These are phyloP conservation scores for Macrophya annulata DNA, from an alignment of 2,888 invertebrate genomes.

Conservation along the genomic window DNA sequence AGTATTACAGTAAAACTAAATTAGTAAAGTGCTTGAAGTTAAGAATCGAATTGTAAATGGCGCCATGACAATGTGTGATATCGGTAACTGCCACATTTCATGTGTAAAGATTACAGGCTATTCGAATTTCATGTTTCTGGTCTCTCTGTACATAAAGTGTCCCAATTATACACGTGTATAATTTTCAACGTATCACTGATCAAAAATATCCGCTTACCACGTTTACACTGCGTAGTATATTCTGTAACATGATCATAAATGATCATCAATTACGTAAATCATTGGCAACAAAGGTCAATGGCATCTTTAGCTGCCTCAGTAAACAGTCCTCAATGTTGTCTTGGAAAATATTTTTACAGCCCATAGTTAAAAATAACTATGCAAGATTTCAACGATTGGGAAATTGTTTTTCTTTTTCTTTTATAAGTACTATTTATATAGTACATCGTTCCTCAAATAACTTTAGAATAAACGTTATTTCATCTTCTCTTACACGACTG, in stretches of 20 bases:
- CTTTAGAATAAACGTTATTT: not conserved
- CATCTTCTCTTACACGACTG: not conserved
- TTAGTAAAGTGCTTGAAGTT: not conserved
- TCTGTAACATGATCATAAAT: not conserved
- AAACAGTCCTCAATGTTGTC: not conserved
- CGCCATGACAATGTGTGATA: not conserved
- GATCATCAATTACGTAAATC: constrained; percentile 4
- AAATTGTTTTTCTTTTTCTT: not conserved
- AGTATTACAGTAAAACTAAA: too few relatives aligned
- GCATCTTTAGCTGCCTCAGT: not conserved
- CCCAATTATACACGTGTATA: not conserved
- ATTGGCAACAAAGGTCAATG: not conserved
- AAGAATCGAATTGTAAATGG: not conserved
- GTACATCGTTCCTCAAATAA: constrained; percentile 7
- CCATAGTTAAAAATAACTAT: not conserved
- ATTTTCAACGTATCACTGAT: not conserved
- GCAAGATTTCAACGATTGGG: not conserved
- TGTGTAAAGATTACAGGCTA: not conserved
- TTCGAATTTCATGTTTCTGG: not conserved
- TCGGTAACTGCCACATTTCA: not conserved
- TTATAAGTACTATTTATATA: not conserved
- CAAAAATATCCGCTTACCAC: not conserved
- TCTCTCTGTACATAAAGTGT: not conserved
- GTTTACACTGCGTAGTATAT: not conserved
- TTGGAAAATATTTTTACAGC: not conserved